phyloP scores from a whole-genome alignment of 2,888 invertebrate species.

The Gerris lacustris region DNA sequence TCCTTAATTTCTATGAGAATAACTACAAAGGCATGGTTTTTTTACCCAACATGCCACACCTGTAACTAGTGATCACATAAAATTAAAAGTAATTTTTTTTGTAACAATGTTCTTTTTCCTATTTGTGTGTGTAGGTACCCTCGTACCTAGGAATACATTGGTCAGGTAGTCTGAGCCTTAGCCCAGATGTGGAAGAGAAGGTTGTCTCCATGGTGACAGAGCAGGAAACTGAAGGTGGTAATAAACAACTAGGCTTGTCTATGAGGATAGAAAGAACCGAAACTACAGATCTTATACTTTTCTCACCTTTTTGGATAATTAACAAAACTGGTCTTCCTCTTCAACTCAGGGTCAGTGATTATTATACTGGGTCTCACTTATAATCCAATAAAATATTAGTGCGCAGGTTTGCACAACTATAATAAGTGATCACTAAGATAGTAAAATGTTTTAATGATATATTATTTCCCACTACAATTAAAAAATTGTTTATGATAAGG shows the following conservation, averaged over 20 bases:
- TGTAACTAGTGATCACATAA: too few species aligned
- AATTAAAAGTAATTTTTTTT: too few species aligned
- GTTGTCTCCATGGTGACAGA: slow-evolving; percentile 53
- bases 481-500: too few species aligned
- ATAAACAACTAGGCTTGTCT: slow-evolving; percentile 54
- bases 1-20: too few species aligned
- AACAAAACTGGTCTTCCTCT: slow-evolving; percentile 77
- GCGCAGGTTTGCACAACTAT: not conserved
- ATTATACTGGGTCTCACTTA: slow-evolving; percentile 18
- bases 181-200: slow-evolving; percentile 41
- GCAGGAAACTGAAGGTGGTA: slow-evolving; percentile 50
- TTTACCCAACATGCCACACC: too few species aligned
- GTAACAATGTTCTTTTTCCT: too few species aligned
- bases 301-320: slow-evolving; percentile 77
- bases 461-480: too few species aligned
- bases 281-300: slow-evolving; percentile 53
- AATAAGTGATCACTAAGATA: not conserved
- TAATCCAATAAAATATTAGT: not conserved
- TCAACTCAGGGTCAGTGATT: slow-evolving; percentile 52
- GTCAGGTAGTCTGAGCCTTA: slow-evolving; percentile 56
- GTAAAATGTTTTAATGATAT: not conserved
- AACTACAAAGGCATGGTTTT: too few species aligned
- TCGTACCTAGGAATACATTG: slow-evolving; percentile 57
- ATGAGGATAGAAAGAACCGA: slow-evolving; percentile 51
- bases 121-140: slow-evolving; percentile 36